Base-by-base conservation (phyloP, 2,888 invertebrate species). In the Volucella inanis region DNA sequence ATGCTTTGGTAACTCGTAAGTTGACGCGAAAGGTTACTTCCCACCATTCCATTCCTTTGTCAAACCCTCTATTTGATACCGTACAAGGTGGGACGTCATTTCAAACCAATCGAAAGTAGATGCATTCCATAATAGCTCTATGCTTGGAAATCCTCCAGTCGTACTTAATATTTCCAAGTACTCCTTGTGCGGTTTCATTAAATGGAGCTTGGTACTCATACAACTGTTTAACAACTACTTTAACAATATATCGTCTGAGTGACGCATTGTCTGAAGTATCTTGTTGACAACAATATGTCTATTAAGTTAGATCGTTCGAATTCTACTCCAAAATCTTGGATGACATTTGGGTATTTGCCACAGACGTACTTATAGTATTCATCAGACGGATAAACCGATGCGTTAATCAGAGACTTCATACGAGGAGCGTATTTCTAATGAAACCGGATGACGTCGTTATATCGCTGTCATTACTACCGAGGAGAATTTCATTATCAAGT, bases 331-430 rank as follows among this genome's bases (percentile, higher is more conserved):
- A 88, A 86, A 10, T 89, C 87, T 22, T 76, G 78, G 3, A 88
- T 88, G 0, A 88, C 89, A 54, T 89, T 85, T 6, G 89, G 88
- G 89, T 90, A 91, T 75, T 91, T 91, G 10, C 91, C 91, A 22
- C 91, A 91, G 0, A 91, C 90, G 65, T 88, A 91, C 70, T 90
- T 90, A 45, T 91, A 91, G 67, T 91, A 91, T 64, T 91, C 90
- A 10, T 91, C 89, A 47, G 91, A 91, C 0, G 91, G 91, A 18
- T 88, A 70, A 6, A 89, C 89, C 6, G 88, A 88, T 0, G 50
- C 76, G 71, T 91, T 91, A 91, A 91, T 91, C 39, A 88, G 91
- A 15, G 88, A 89, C 50, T 89, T 67, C 90, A 91, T 89, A 57
- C 88, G 75, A 0, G 71, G 72, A 0, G 90, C 89, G 87, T 91